Evolutionary conservation across 2,888 invertebrate species (phyloP).

Genomic region (Xylota sylvarum): DNA sequence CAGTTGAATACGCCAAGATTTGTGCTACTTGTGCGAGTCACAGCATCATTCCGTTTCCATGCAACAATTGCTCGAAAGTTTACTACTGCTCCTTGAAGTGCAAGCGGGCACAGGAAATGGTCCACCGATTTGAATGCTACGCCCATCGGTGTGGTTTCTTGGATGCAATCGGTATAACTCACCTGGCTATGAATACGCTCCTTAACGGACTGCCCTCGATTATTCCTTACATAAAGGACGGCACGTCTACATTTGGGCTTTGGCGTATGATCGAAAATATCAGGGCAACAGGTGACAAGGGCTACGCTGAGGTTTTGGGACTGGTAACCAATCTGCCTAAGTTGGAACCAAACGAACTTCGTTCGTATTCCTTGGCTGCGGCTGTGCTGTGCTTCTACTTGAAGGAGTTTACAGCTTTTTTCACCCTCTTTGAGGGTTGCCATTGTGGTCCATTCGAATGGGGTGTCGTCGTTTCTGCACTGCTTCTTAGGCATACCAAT

Average conservation of each 20-base stretch:
- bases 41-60: constrained; percentile 89
- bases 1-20: constrained; percentile 85
- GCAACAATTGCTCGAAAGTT: constrained; percentile 88
- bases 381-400: constrained; percentile 89
- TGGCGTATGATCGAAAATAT: constrained; percentile 78
- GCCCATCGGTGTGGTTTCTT: constrained; percentile 88
- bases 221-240: constrained; percentile 85
- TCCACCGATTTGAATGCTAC: constrained; percentile 91
- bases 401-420: constrained; percentile 88
- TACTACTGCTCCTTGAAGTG: constrained; percentile 90
- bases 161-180: constrained; percentile 91
- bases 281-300: constrained; percentile 81
- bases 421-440: constrained; percentile 85
- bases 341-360: constrained; percentile 88
- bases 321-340: constrained; percentile 90
- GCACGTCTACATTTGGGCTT: constrained; percentile 53
- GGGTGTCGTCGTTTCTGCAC: constrained; percentile 86
- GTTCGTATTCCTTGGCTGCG: constrained; percentile 90
- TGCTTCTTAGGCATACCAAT: constrained; percentile 91
- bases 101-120: constrained; percentile 85
- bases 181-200: constrained; percentile 90
- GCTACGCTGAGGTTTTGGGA: constrained; percentile 78
- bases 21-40: constrained; percentile 91
- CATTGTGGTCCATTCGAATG: constrained; percentile 82
- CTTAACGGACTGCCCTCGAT: constrained; percentile 85